These are phyloP conservation scores for Graphium colonna DNA, from an alignment of 2,888 invertebrate species.

Conservation along the genomic window DNA sequence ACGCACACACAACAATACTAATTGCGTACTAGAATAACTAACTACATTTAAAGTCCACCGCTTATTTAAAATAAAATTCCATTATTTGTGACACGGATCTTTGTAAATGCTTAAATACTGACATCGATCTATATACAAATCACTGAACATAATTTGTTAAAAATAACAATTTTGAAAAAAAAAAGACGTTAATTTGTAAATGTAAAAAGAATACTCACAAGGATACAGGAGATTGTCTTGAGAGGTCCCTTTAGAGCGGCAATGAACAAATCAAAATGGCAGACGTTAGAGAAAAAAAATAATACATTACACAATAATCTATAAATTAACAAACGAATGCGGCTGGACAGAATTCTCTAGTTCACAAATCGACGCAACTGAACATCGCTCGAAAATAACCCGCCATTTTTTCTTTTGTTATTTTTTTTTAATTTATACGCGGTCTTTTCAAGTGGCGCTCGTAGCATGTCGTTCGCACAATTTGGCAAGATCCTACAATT, in stretches of 20 bases:
- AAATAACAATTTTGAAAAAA: neutral
- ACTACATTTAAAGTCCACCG: neutral
- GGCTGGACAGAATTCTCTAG: slow-evolving; percentile 14
- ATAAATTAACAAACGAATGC: slow-evolving; percentile 16
- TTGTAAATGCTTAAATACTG: slow-evolving; percentile 5
- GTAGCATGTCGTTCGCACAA: slow-evolving; percentile 37
- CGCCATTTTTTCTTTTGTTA: slow-evolving; percentile 3
- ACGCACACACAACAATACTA: slow-evolving; percentile 48
- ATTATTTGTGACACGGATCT: slow-evolving; percentile 13
- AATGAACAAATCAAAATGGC: slow-evolving; percentile 42
- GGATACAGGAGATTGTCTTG: slow-evolving; percentile 82
- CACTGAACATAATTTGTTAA: neutral
- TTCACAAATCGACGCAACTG: slow-evolving; percentile 7
- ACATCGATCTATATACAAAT: neutral
- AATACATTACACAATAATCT: neutral
- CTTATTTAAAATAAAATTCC: slow-evolving; percentile 3
- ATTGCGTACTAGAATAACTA: neutral
- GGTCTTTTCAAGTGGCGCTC: slow-evolving; percentile 26
- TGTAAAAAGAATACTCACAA: slow-evolving; percentile 74
- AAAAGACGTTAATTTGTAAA: neutral
- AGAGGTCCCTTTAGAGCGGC: slow-evolving; percentile 79
- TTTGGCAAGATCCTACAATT: slow-evolving; percentile 66
- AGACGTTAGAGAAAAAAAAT: slow-evolving; percentile 31
- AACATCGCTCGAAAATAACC: slow-evolving; percentile 2
- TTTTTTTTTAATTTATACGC: slow-evolving; percentile 27